Conservation (phyloP, 2,113 vertebrate genomes). For the Hepsetus odoe region DNA sequence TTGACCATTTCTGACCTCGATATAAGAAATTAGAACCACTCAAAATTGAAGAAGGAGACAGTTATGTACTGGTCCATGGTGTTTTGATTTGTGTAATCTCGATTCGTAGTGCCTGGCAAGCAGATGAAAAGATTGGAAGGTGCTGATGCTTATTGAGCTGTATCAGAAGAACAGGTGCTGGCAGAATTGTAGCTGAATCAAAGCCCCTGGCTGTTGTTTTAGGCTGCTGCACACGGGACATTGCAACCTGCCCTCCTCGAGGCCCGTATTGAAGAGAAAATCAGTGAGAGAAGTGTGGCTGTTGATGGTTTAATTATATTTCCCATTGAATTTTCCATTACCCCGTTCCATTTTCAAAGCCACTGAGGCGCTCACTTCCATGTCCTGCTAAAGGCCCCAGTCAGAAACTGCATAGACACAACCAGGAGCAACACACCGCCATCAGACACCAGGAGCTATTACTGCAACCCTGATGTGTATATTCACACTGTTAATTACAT, state of each 20-base stretch:
- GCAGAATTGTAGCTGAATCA: neutral
- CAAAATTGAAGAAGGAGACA: neutral
- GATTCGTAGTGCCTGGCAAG: neutral
- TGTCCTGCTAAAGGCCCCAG: neutral
- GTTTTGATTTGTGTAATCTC: neutral
- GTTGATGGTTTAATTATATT: conserved; percentile 22
- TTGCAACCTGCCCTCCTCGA: neutral
- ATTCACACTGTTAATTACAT: no score
- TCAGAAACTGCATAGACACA: neutral
- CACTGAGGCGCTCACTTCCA: neutral
- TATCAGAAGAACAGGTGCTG: neutral
- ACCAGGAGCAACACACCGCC: neutral
- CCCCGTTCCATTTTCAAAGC: conserved; percentile 11
- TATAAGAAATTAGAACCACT: neutral
- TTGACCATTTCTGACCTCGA: no score
- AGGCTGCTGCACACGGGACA: neutral
- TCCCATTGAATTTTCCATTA: neutral
- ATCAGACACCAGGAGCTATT: neutral
- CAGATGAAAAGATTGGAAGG: neutral
- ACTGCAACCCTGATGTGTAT: no score
- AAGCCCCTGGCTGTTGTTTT: neutral
- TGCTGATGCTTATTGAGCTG: neutral
- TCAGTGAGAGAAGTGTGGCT: neutral
- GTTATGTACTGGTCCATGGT: neutral
- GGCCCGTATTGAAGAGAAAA: neutral